These are phyloP conservation scores for Dinomys branickii DNA, from an alignment of 2,113 vertebrate genomes.

Conservation along the genomic window DNA sequence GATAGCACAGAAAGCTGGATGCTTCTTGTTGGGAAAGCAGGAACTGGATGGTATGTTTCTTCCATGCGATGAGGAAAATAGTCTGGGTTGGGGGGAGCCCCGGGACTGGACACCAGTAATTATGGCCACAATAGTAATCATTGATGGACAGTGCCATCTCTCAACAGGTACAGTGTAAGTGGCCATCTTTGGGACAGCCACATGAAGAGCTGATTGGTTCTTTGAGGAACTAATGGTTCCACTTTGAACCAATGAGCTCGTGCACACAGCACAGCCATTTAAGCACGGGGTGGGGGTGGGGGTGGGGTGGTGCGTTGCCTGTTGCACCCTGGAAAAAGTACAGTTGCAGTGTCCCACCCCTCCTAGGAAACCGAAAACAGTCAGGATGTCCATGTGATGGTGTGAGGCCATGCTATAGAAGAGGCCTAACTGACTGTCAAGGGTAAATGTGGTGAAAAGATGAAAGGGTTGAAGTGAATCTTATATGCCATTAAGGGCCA, in stretches of 20 bases:
- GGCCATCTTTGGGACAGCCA: constrained; percentile 55
- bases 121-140: constrained; percentile 7
- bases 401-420: not conserved
- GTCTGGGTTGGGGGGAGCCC: not conserved
- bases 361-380: not conserved
- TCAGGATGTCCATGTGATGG: not conserved
- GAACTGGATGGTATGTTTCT: constrained; percentile 6
- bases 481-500: constrained; percentile 58
- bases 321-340: not conserved
- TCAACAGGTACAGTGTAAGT: constrained; percentile 15
- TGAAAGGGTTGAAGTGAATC: constrained; percentile 54
- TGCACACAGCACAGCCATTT: not conserved
- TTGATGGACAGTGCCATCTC: constrained; percentile 17
- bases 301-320: not conserved
- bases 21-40: not conserved
- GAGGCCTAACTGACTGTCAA: not conserved
- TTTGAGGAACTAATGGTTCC: constrained; percentile 58
- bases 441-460: constrained; percentile 40
- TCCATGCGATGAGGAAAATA: not conserved
- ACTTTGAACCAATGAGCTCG: constrained; percentile 75
- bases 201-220: constrained; percentile 74
- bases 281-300: not conserved
- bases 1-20: not conserved
- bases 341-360: not conserved
- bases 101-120: not conserved